These are phyloP conservation scores for Neotoxoptera formosana DNA, from an alignment of 1,140 invertebrate species.

Conservation along the genomic window DNA sequence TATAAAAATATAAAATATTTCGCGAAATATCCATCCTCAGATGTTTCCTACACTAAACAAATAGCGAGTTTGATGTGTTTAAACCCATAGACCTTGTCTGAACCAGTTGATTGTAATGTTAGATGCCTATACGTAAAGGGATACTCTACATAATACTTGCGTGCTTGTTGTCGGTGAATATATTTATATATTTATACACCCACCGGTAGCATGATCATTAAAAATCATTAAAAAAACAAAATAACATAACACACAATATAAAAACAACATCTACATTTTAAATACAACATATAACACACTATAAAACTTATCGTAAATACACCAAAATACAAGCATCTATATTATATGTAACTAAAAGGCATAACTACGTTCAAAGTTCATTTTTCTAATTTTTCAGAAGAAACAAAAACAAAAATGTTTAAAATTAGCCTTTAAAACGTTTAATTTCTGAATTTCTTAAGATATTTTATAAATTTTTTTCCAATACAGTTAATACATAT, in stretches of 20 bases:
- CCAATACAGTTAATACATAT: no score
- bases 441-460: not conserved
- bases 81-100: not conserved
- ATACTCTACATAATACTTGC: not conserved
- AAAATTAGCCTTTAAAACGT: not conserved
- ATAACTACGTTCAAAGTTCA: not conserved
- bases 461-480: not conserved
- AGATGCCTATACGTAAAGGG: not conserved
- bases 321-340: not conserved
- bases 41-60: not conserved
- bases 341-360: not conserved
- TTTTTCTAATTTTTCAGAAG: not conserved
- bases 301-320: not conserved
- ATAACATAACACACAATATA: not conserved
- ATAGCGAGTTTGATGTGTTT: not conserved
- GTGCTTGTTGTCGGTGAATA: not conserved
- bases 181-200: not conserved
- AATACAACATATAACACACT: not conserved
- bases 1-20: no score
- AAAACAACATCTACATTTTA: not conserved
- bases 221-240: not conserved
- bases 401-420: not conserved
- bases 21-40: not conserved
- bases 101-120: not conserved
- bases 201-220: not conserved